Percentiles rank a stretch among this genome's conserved stretches.
These are phyloP conservation scores for Hydrophis major DNA, from an alignment of 2,797 vertebrate species.

Conservation along the genomic window DNA sequence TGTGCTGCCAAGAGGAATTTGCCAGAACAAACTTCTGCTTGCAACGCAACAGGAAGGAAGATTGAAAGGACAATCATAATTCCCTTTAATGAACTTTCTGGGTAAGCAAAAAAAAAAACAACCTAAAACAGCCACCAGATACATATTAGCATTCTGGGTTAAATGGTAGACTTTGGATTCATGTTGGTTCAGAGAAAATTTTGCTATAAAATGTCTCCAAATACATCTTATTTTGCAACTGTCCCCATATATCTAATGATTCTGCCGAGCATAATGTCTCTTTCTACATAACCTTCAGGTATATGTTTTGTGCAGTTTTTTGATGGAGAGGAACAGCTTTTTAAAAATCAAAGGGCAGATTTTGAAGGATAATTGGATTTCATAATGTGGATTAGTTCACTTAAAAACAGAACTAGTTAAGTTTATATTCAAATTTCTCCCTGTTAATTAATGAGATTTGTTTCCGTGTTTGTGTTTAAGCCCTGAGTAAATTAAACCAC, in stretches of 20 bases:
- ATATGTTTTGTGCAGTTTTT: background rate
- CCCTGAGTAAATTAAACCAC: background rate
- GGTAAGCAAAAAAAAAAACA: background rate
- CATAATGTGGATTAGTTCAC: background rate
- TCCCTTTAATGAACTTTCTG: background rate
- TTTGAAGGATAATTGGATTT: background rate
- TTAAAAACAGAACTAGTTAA: background rate
- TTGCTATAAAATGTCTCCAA: background rate
- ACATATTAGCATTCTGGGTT: too few relatives aligned
- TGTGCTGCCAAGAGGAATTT: background rate
- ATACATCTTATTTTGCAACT: background rate
- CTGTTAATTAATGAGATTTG: background rate
- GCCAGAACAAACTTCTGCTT: background rate
- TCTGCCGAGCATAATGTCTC: background rate
- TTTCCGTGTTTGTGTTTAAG: background rate
- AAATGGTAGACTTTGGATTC: background rate
- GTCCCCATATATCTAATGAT: background rate
- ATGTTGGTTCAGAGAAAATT: background rate
- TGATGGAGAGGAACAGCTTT: background rate
- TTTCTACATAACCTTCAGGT: background rate
- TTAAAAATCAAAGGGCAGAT: background rate
- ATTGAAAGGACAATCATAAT: background rate
- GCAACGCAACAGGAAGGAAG: background rate
- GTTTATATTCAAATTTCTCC: background rate
- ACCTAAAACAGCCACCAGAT: background rate